Evolutionary conservation across 2,888 invertebrate genomes (phyloP), one percentile per base, ranked within the genome.

Genomic region (Campopleginae sp.): DNA sequence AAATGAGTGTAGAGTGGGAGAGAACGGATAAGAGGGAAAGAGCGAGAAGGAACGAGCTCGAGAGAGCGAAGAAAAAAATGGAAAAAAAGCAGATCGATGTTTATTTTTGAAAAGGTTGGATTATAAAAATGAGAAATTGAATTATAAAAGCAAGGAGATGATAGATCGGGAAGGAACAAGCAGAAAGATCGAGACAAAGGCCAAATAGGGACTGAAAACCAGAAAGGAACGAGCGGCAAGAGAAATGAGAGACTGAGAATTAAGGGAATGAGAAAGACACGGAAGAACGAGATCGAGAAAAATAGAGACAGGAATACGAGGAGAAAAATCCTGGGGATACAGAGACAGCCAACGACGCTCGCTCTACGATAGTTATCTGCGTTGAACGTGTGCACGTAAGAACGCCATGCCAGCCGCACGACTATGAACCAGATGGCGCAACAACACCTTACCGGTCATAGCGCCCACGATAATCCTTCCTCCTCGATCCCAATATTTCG

Each of bases 361-460:
- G 38, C 51, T 54, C 71, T 23, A 66, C 65, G 82, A 85, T 84
- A 78, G 51, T 82, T 78, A 85, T 85, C 85, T 74, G 23, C 61
- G 63, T 71, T 19, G 51, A 66, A 31, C 74, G 66, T 74, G 72
- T 81, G n/a, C n/a, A 51, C 58, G 61, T 58, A 54, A 77, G 75
- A 68, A 77, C 84, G 74, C 72, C 79, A 85, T 79, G 46, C 75
- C 70, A 74, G 51, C n/a, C n/a, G 70, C 54, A 82, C 74, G 78
- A 76, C 42, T 74, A 46, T 48, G 78, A 79, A 72, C 72, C 82
- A 76, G 76, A 80, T 82, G 82, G 82, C 82, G 85, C 76, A 80
- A 80, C 48, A 82, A 54, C 79, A 82, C 82, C 85, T 82, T 76
- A 70, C 71, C 51, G 70, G 70, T 71, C 61, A 72, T 17, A 61